A percentile compares a stretch with the other conserved stretches of the same genome.
Conservation (phyloP, 2,888 invertebrate species). For the Drosophila fulvimacula region DNA sequence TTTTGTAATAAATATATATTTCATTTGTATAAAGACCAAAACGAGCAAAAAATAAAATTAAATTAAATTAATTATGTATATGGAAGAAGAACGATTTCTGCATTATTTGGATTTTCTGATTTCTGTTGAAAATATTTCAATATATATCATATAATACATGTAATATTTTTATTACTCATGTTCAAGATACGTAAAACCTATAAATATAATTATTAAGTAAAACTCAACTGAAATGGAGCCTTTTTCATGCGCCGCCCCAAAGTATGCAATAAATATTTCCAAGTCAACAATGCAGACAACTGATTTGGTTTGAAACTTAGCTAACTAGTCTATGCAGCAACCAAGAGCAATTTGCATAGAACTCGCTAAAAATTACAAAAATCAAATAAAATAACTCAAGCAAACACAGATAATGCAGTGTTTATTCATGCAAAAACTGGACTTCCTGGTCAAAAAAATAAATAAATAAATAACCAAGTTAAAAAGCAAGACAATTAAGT, state of each 20-base stretch:
- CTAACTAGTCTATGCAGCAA: slow-evolving; percentile 20
- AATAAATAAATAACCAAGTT: not conserved
- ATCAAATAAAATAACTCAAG: slow-evolving; percentile 7
- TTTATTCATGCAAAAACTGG: slow-evolving; percentile 49
- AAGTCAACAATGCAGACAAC: fast-evolving
- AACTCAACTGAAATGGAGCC: not conserved
- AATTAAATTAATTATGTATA: slow-evolving; percentile 63
- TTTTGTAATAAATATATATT: slow-evolving; percentile 11
- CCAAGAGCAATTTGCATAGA: not conserved
- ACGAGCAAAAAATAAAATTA: slow-evolving; percentile 60
- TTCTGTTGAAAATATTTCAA: no score
- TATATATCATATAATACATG: no score
- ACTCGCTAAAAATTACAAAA: not conserved
- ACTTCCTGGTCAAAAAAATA: slow-evolving; percentile 34
- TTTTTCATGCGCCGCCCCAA: slow-evolving; percentile 18
- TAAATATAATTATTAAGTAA: no score
- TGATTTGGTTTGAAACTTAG: slow-evolving; percentile 29
- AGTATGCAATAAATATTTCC: slow-evolving; percentile 15
- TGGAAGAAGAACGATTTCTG: slow-evolving; percentile 10
- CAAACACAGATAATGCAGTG: slow-evolving; percentile 12
- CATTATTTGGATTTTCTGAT: not conserved
- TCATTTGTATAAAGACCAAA: slow-evolving; percentile 66
- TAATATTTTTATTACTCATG: no score
- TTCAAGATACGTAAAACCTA: no score
- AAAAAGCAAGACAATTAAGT: slow-evolving; percentile 19